Conservation (phyloP, 1,140 invertebrate genomes). For the Matsumurasca onukii region DNA sequence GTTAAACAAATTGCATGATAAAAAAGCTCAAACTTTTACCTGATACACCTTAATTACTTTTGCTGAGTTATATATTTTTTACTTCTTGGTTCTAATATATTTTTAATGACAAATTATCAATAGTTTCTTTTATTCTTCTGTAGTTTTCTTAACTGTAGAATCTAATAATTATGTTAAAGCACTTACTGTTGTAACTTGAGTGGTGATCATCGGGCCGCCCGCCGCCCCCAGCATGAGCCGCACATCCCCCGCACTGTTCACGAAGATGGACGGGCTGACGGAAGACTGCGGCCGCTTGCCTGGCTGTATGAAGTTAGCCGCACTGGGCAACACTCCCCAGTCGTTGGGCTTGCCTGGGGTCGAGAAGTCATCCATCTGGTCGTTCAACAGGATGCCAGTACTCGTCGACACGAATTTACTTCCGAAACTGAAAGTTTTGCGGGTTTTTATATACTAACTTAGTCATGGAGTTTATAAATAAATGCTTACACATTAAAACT, state of each 20-base stretch:
- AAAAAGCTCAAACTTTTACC: too few species aligned
- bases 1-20: too few species aligned
- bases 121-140: too few species aligned
- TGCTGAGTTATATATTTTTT: too few species aligned
- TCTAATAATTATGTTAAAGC: too few species aligned
- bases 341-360: constrained; percentile 73
- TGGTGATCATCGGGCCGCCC: constrained; percentile 89
- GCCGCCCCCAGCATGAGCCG: constrained; percentile 78
- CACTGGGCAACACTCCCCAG: constrained; percentile 76
- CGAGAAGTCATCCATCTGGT: constrained; percentile 97
- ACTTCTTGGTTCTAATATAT: too few species aligned
- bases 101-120: too few species aligned
- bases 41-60: too few species aligned
- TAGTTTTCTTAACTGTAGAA: too few species aligned
- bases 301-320: constrained; percentile 75
- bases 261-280: constrained; percentile 82
- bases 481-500: too few species aligned
- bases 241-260: constrained; percentile 63
- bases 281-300: constrained; percentile 87
- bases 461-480: too few species aligned
- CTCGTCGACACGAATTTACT: constrained; percentile 65
- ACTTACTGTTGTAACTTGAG: constrained; percentile 70
- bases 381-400: constrained; percentile 90
- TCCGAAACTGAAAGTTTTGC: constrained; percentile 62
- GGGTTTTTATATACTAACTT: too few species aligned